Percentiles rank a stretch among this genome's conserved stretches.
phyloP scores from a whole-genome alignment of 37 sponge, comb jelly and placozoan genomes.

The Aphrocallistes beatrix region DNA sequence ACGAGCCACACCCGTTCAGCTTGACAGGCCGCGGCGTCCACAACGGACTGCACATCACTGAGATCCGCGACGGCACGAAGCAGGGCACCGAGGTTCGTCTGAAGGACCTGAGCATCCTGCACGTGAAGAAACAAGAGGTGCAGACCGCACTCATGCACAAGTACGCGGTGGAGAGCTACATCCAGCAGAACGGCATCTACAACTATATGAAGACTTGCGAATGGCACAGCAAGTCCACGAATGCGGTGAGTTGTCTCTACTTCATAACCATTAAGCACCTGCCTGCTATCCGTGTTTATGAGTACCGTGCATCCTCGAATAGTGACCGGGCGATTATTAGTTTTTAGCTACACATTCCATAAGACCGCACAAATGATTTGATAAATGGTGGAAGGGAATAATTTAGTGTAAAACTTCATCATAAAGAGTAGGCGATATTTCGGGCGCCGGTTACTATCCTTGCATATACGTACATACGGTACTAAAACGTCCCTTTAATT shows the following conservation, averaged over 20 bases:
- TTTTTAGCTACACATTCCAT: no score
- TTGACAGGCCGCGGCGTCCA: not conserved
- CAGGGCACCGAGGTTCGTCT: not conserved
- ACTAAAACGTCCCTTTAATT: no score
- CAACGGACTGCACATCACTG: not conserved
- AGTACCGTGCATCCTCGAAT: no score
- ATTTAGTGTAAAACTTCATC: no score
- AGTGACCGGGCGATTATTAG: no score
- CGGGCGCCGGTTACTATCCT: no score
- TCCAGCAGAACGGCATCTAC: not conserved
- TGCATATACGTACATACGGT: no score
- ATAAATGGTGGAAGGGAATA: no score
- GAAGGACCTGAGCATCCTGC: not conserved
- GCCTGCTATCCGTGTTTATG: no score
- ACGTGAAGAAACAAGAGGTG: not conserved
- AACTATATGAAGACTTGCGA: not conserved
- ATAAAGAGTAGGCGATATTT: no score
- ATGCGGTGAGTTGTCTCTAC: not conserved
- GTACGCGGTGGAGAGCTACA: not conserved
- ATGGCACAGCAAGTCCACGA: not conserved
- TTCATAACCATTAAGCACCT: no score
- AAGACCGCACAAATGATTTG: no score
- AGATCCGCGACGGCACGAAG: not conserved
- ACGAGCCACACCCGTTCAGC: not conserved
- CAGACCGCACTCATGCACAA: not conserved